Evolutionary conservation across 2,797 vertebrate genomes (phyloP).

Genomic region (Urocyon cinereoargenteus): DNA sequence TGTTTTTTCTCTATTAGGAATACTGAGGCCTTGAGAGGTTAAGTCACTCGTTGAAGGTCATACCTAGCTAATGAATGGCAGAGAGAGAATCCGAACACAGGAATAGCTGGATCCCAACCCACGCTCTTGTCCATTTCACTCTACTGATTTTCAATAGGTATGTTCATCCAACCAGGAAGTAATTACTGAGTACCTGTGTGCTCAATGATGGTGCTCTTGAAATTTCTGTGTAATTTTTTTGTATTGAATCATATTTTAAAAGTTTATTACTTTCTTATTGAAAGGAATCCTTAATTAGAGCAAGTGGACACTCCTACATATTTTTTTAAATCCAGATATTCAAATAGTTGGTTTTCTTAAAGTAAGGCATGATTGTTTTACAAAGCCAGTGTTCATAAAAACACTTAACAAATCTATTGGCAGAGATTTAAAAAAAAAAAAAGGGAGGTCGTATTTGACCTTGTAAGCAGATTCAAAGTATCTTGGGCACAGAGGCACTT

Average conservation of each 20-base stretch:
- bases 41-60: slow-evolving; percentile 81
- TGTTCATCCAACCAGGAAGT: slow-evolving; percentile 75
- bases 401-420: not conserved
- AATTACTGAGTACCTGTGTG: slow-evolving; percentile 76
- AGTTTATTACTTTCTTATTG: slow-evolving; percentile 55
- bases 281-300: slow-evolving; percentile 35
- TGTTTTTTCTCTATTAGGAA: slow-evolving; percentile 22
- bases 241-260: slow-evolving; percentile 66
- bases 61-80: slow-evolving; percentile 51
- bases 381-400: not conserved
- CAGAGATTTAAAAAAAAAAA: slow-evolving; percentile 24
- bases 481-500: not conserved
- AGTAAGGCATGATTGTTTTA: not conserved
- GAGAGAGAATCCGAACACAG: slow-evolving; percentile 49
- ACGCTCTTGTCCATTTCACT: slow-evolving; percentile 73
- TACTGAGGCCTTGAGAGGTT: slow-evolving; percentile 60
- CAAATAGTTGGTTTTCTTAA: slow-evolving; percentile 20
- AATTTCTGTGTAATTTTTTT: slow-evolving; percentile 75
- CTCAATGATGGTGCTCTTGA: slow-evolving; percentile 72
- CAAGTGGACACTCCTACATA: not conserved
- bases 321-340: slow-evolving; percentile 36
- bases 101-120: slow-evolving; percentile 59
- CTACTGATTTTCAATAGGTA: slow-evolving; percentile 81
- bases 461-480: not conserved
- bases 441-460: not conserved